Percentiles rank a stretch among this genome's conserved stretches.
Conservation (phyloP, 1,140 invertebrate genomes). For the Diorhabda carinulata region DNA sequence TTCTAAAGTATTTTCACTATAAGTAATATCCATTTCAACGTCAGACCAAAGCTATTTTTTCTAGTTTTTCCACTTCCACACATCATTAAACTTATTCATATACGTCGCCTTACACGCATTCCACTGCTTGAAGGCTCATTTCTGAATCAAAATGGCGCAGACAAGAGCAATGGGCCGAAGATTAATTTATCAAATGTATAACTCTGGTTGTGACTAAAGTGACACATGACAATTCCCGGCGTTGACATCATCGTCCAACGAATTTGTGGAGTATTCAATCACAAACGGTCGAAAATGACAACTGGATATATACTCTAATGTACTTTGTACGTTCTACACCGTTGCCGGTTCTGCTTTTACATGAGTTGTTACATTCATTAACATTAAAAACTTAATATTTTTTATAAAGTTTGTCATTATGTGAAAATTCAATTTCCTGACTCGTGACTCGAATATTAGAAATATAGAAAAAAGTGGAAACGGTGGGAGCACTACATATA, state of each 20-base stretch:
- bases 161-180: constrained; percentile 10
- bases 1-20: background rate
- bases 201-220: constrained; percentile 30
- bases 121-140: background rate
- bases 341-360: too few species aligned
- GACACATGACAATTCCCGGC: constrained; percentile 29
- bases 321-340: background rate
- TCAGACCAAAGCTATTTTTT: background rate
- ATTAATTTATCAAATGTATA: constrained; percentile 32
- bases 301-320: constrained; percentile 13
- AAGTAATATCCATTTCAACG: constrained; percentile 2
- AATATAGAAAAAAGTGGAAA: too few species aligned
- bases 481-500: too few species aligned
- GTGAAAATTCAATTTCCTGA: too few species aligned
- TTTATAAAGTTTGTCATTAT: too few species aligned
- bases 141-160: background rate
- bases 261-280: constrained; percentile 26
- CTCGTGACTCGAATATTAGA: too few species aligned
- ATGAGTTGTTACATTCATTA: too few species aligned
- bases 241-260: constrained; percentile 23
- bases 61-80: constrained; percentile 1
- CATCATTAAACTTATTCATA: constrained; percentile 3
- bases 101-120: constrained; percentile 1
- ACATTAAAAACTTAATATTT: too few species aligned
- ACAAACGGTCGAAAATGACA: constrained; percentile 23